phyloP scores from a whole-genome alignment of 2,797 vertebrate genomes.

The Rhynchotus rufescens region DNA sequence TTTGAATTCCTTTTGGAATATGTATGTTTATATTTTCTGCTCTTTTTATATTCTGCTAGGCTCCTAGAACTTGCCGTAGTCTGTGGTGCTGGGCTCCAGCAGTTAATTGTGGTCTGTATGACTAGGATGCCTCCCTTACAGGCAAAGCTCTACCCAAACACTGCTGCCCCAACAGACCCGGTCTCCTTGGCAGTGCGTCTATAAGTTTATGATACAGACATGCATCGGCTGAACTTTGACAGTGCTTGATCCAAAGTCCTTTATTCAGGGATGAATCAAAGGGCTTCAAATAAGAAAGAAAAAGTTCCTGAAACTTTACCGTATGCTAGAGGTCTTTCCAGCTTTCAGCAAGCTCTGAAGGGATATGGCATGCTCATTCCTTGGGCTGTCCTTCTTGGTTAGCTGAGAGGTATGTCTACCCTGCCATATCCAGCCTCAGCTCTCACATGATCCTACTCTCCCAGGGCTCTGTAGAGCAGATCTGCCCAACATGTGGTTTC shows the following conservation, averaged over 20 bases:
- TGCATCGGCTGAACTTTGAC: neutral
- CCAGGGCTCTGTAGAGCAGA: neutral
- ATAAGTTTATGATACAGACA: neutral
- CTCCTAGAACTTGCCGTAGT: neutral
- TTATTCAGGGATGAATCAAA: neutral
- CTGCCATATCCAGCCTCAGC: neutral
- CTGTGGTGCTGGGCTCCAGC: neutral
- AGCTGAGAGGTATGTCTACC: neutral
- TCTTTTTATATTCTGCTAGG: neutral
- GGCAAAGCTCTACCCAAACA: neutral
- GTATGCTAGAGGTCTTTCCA: neutral
- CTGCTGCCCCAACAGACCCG: neutral
- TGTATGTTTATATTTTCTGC: neutral
- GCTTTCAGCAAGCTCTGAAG: neutral
- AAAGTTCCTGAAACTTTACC: neutral
- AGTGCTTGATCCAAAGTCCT: neutral
- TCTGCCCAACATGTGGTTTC: neutral
- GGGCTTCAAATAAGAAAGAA: neutral
- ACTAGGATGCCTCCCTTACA: neutral
- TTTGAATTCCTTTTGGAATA: slow-evolving; percentile 15
- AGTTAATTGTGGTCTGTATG: neutral
- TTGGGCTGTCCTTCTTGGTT: neutral
- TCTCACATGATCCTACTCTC: neutral
- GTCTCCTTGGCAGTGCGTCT: neutral
- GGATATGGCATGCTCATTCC: neutral